Evolutionary conservation across 1,140 invertebrate genomes (phyloP).

Genomic region (Chymomyza costata): DNA sequence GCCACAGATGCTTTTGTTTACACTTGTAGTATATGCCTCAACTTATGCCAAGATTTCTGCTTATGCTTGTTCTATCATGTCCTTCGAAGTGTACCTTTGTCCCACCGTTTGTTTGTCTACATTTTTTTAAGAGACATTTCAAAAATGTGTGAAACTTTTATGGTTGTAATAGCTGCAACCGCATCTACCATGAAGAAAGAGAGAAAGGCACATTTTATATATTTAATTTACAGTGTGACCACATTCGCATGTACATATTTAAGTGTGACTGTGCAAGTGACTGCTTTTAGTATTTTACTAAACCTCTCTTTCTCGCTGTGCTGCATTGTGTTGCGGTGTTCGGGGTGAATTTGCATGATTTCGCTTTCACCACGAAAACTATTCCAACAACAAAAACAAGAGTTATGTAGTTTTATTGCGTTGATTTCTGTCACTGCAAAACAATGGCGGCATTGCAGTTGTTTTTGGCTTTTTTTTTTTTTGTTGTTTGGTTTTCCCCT

Average conservation of each 20-base stretch:
- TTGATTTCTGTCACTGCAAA: conserved; percentile 24
- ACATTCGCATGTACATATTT: conserved; percentile 32
- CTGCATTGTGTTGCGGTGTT: background rate
- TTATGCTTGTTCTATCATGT: too few relatives aligned
- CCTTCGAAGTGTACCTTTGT: too few relatives aligned
- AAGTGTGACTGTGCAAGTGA: conserved; percentile 12
- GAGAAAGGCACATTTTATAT: conserved; percentile 71
- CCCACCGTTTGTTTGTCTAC: conserved; percentile 13
- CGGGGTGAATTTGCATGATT: conserved; percentile 23
- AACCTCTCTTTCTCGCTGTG: conserved; percentile 10
- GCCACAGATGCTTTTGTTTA: too few relatives aligned
- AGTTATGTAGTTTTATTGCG: too few relatives aligned
- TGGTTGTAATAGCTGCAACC: conserved; percentile 44
- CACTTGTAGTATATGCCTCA: too few relatives aligned
- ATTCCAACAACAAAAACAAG: too few relatives aligned
- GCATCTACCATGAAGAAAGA: conserved; percentile 52
- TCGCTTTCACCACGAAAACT: conserved; percentile 13
- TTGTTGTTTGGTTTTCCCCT: conserved; percentile 11
- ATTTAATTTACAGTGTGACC: conserved; percentile 69
- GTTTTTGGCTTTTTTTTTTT: background rate
- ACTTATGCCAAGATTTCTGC: too few relatives aligned
- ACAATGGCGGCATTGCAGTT: background rate
- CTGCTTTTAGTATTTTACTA: conserved; percentile 35
- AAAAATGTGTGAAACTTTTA: conserved; percentile 56
- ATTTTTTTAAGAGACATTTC: conserved; percentile 45